Evolutionary conservation across 1,140 invertebrate genomes (phyloP).

Genomic region (Bicyclus anynana): DNA sequence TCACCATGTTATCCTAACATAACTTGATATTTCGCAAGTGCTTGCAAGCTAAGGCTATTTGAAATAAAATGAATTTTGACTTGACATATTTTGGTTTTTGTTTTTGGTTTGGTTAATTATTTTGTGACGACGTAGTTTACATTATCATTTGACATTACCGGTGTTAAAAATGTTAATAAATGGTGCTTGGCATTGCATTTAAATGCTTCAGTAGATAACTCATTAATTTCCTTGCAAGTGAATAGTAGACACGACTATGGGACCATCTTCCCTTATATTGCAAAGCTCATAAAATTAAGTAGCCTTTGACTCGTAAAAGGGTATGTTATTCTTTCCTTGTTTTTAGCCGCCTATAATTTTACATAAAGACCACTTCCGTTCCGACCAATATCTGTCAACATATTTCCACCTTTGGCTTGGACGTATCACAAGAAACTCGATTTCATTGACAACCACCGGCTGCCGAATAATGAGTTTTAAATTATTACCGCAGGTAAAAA

Average conservation of each 20-base stretch:
- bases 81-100: too few relatives aligned
- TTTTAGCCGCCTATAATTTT: conserved; percentile 70
- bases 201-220: too few relatives aligned
- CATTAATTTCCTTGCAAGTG: neutral
- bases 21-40: conserved; percentile 8
- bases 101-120: too few relatives aligned
- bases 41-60: too few relatives aligned
- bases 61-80: too few relatives aligned
- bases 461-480: conserved; percentile 72
- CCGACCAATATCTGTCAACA: conserved; percentile 73
- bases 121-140: too few relatives aligned
- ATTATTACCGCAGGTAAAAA: conserved; percentile 74
- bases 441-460: conserved; percentile 69
- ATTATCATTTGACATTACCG: too few relatives aligned
- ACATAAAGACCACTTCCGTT: conserved; percentile 70
- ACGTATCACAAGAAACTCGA: conserved; percentile 73
- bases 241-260: conserved; percentile 12
- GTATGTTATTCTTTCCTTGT: conserved; percentile 68
- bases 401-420: conserved; percentile 69
- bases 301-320: conserved; percentile 59
- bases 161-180: too few relatives aligned
- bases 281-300: conserved; percentile 49
- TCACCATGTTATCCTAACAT: too few relatives aligned
- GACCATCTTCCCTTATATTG: conserved; percentile 26
- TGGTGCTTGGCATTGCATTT: too few relatives aligned